Base-by-base conservation (phyloP, 2,888 invertebrate genomes). In the Oxystoma pomonae region DNA sequence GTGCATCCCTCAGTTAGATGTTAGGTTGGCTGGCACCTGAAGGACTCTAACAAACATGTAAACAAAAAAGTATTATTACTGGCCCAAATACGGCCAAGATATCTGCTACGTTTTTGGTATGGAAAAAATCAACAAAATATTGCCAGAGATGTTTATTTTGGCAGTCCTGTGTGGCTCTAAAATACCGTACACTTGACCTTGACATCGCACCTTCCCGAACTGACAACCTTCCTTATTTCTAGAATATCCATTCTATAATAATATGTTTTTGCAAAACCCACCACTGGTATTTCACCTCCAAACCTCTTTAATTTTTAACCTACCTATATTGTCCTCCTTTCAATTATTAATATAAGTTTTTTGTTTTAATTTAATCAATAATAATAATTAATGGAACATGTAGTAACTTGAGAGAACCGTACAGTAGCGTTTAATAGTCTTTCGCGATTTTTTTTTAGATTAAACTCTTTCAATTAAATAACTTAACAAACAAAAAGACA, bases 401-500 rank as follows among this genome's bases (percentile, higher is more conserved):
- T 35, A 35, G 35, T 35, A 35, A 35, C 35, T 35, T 35, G 35
- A 35, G 35, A 35, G 35, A 35, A 35, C 35, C 35, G 35, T 35
- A 35, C 5, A 7, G 12, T 35, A 35, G 35, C 35, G 35, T 35
- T 35, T 35, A 35, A 35, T 12, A 35, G 35, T 35, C 12, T 35
- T 35, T 35, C 35, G 35, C 35, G 35, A 3, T 3, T 7, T 7
- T 35, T 7, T 35, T 35, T 35, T 35, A 35, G 3, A 7, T 35
- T 35, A 35, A 35, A 35, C 35, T 35, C 35, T 35, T 3, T 60
- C 63, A 64, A 62, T 66, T 64, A 60, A 62, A 66, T 64, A 64
- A 66, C 64, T 66, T 66, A 64, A 58, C 62, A 64, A 67, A 67
- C 65, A 66, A 64, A 58, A 60, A 64, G 64, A 67, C 67, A 66